Evolutionary conservation across 2,797 vertebrate species (phyloP), one percentile per base, ranked within the genome.

Genomic region (Lacerta bilineata): DNA sequence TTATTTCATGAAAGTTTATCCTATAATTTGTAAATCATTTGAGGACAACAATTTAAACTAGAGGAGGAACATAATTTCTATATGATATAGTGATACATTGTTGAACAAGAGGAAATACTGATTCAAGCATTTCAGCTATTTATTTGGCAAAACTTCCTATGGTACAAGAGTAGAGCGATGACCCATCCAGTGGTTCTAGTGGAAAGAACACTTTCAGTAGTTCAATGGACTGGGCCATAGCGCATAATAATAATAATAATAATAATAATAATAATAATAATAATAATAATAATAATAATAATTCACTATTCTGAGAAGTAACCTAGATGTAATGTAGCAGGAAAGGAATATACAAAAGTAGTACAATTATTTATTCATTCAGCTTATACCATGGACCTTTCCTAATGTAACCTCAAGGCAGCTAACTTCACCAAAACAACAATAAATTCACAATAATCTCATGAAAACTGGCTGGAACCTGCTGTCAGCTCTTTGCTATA

Each of bases 81-180:
- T 15, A 77, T 69, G 8, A 75, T 61, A 61, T 3, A 1, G 39
- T 83, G 89, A 85, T 61, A 36, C 2, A 4, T 1, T 43, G 39
- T 72, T 87, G 17, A 91, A 85, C 2, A 83, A 25, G 4, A 87
- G 1, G 20, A 66, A 79, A 83, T 77, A 68, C 29, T 80, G 76
- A 88, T 74, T 84, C 46, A 61, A 36, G 68, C n/a, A 69, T 69
- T 84, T 90, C 71, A 90, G 36, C 20, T 23, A 55, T 69, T 79
- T 36, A 50, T 68, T 69, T 33, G 15, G 33, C 41, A 77, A 85
- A 66, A 27, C 64, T 23, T 83, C 71, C n/a, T 83, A 43, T 29
- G 27, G 41, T 11, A 77, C 41, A 41, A 71, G 43, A 23, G n/a
- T 72, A 4, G 23, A 50, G 27, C 33, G 9, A 50, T 43, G 33